Conservation (phyloP, 2,888 invertebrate genomes). For the Volucella inanis region DNA sequence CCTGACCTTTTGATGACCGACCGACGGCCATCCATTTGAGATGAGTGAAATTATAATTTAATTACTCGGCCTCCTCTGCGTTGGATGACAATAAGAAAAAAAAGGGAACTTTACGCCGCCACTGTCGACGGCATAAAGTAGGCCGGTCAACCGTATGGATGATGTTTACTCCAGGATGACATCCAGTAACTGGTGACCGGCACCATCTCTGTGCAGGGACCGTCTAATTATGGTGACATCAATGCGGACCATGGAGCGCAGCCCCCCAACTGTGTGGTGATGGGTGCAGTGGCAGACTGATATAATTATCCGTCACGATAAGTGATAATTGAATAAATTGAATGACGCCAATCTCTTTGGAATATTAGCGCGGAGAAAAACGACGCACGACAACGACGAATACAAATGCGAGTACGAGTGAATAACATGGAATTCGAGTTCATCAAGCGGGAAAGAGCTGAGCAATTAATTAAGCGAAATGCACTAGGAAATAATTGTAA, state of each 20-base stretch:
- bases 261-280: slow-evolving; percentile 2
- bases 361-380: slow-evolving; percentile 12
- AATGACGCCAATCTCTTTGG: slow-evolving; percentile 60
- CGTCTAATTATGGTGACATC: slow-evolving; percentile 58
- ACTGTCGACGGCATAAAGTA: slow-evolving; percentile 19
- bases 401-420: too few relatives aligned
- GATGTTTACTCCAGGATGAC: slow-evolving; percentile 26
- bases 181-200: not conserved
- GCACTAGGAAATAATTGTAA: slow-evolving; percentile 29
- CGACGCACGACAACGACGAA: too few relatives aligned
- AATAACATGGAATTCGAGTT: not conserved
- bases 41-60: slow-evolving; percentile 55
- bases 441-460: slow-evolving; percentile 4
- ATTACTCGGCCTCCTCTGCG: slow-evolving; percentile 34
- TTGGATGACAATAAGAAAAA: not conserved
- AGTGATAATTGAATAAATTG: slow-evolving; percentile 73
- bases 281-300: slow-evolving; percentile 16
- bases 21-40: not conserved
- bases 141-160: slow-evolving; percentile 28
- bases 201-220: not conserved
- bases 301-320: slow-evolving; percentile 67
- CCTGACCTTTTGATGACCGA: slow-evolving; percentile 3
- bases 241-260: slow-evolving; percentile 23
- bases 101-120: slow-evolving; percentile 16
- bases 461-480: slow-evolving; percentile 38